Conservation (phyloP, 1,140 invertebrate species). For the Orius insidiosus region DNA sequence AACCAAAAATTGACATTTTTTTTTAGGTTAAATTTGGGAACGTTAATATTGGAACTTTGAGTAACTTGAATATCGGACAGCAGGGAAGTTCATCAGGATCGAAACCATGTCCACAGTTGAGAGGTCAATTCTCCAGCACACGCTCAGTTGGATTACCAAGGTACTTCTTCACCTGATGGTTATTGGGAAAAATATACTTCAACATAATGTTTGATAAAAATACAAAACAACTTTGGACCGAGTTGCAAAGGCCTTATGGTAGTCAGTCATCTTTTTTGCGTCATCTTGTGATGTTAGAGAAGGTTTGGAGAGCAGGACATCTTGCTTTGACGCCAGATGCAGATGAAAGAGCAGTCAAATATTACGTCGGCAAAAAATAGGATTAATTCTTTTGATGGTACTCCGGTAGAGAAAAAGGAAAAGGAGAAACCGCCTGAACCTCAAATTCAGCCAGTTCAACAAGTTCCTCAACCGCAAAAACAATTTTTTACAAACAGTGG, state of each 20-base stretch:
- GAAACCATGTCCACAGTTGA: background rate
- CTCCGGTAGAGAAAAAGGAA: conserved; percentile 13
- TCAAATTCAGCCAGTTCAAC: background rate
- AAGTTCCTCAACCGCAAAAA: background rate
- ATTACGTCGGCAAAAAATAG: conserved; percentile 61
- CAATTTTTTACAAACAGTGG: conserved; percentile 6
- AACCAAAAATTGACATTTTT: background rate
- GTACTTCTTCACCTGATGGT: conserved; percentile 9
- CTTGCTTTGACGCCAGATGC: conserved; percentile 51
- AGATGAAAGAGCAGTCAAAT: conserved; percentile 50
- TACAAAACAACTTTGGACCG: conserved; percentile 59
- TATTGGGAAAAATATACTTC: conserved; percentile 58
- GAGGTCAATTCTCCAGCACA: background rate
- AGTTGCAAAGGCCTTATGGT: conserved; percentile 63
- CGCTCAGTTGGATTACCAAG: conserved; percentile 44
- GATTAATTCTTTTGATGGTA: conserved; percentile 48
- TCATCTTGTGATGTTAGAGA: conserved; percentile 61
- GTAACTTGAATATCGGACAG: conserved; percentile 21
- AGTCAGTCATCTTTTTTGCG: conserved; percentile 67
- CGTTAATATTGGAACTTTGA: conserved; percentile 21
- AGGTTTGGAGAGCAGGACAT: conserved; percentile 53
- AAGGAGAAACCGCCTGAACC: background rate
- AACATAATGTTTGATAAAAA: conserved; percentile 62
- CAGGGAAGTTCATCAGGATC: conserved; percentile 7
- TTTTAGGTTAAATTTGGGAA: conserved; percentile 22